phyloP scores from a whole-genome alignment of 2,797 vertebrate species.

The Iguana delicatissima region DNA sequence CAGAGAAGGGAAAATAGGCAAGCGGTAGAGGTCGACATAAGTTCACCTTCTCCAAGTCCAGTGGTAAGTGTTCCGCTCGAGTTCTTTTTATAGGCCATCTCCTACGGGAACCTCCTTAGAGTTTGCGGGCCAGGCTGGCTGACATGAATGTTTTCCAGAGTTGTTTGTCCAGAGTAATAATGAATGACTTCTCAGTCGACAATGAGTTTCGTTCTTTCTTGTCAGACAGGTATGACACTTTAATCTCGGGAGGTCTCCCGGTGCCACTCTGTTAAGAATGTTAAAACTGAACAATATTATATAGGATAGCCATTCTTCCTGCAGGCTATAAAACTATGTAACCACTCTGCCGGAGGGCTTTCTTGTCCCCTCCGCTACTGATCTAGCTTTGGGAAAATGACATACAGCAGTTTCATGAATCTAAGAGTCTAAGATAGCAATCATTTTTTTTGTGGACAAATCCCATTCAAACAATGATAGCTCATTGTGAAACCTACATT shows the following conservation, averaged over 20 bases:
- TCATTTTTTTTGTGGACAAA: neutral
- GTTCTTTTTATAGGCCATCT: neutral
- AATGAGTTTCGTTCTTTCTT: constrained; percentile 4
- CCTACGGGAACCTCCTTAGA: neutral
- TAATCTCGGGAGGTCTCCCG: neutral
- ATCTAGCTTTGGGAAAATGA: neutral
- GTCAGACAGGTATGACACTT: constrained; percentile 10
- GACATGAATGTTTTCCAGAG: neutral
- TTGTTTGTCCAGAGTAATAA: constrained; percentile 21
- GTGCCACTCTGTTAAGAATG: neutral
- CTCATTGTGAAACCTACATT: neutral
- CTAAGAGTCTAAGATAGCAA: neutral
- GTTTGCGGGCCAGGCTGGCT: neutral
- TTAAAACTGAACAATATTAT: neutral
- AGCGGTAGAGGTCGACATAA: constrained; percentile 13
- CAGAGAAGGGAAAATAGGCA: constrained; percentile 6
- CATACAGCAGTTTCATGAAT: neutral
- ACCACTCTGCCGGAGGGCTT: neutral
- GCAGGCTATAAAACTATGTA: neutral
- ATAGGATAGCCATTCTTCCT: neutral
- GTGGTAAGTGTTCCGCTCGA: neutral
- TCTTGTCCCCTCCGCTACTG: neutral
- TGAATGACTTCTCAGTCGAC: constrained; percentile 33
- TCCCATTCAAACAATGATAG: neutral
- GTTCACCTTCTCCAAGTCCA: constrained; percentile 22